A percentile compares a stretch with the other conserved stretches of the same genome.
Conservation (phyloP, 2,113 vertebrate genomes). For the Caranx melampygus region DNA sequence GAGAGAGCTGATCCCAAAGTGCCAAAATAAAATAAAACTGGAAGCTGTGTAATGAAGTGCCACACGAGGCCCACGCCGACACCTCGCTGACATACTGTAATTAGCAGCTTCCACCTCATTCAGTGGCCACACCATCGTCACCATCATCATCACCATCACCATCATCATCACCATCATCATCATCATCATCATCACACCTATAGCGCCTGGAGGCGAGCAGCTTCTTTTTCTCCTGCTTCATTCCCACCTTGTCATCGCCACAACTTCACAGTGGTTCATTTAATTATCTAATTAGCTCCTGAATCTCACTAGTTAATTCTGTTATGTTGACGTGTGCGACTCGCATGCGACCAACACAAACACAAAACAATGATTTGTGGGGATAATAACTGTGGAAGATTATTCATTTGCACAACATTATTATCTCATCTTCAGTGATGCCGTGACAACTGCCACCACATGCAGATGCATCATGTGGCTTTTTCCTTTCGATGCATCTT, state of each 20-base stretch:
- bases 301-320: conserved; percentile 5
- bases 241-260: conserved; percentile 53
- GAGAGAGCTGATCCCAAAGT: neutral
- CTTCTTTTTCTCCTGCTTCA: conserved; percentile 50
- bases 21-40: conserved; percentile 29
- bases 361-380: neutral
- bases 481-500: conserved; percentile 4
- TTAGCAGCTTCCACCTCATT: conserved; percentile 69
- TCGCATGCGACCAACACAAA: neutral
- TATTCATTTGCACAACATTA: neutral
- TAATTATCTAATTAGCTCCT: conserved; percentile 47
- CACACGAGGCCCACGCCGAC: conserved; percentile 61
- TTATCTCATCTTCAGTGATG: neutral
- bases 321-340: neutral
- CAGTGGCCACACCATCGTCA: conserved; percentile 14
- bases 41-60: conserved; percentile 45
- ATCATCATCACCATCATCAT: conserved; percentile 7
- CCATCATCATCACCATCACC: too few species aligned
- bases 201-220: conserved; percentile 16
- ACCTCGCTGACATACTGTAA: conserved; percentile 71
- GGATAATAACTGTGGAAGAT: neutral
- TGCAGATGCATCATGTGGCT: neutral
- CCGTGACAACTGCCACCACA: neutral
- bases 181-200: conserved; percentile 38
- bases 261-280: conserved; percentile 21